phyloP scores from a whole-genome alignment of 2,113 vertebrate genomes.

The Furnarius figulus region DNA sequence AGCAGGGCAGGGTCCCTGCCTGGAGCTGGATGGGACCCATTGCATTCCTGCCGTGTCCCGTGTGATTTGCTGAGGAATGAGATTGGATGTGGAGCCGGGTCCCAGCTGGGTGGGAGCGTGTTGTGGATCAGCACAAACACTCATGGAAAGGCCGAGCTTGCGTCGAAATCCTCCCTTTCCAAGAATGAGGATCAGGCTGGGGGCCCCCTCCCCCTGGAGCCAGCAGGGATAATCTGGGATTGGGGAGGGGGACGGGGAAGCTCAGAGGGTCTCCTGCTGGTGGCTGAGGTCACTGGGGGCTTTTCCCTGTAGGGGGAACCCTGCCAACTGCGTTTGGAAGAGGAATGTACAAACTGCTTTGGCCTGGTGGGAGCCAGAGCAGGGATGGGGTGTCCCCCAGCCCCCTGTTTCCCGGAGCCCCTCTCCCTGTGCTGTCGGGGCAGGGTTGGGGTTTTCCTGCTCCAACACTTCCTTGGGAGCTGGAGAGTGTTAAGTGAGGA shows the following conservation, averaged over 20 bases:
- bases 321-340: rapidly evolving
- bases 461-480: rapidly evolving
- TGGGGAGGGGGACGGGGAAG: background rate
- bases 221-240: background rate
- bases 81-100: background rate
- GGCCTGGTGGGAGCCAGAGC: background rate
- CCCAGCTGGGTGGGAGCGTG: conserved; percentile 53
- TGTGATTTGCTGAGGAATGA: background rate
- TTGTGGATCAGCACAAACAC: background rate
- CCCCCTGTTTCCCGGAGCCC: background rate
- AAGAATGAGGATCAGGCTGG: background rate
- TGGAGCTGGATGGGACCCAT: background rate
- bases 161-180: background rate
- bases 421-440: rapidly evolving
- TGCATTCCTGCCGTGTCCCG: background rate
- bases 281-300: rapidly evolving
- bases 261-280: background rate
- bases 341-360: rapidly evolving
- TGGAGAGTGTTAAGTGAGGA: background rate
- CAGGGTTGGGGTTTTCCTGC: rapidly evolving
- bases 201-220: background rate
- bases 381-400: background rate
- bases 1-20: background rate
- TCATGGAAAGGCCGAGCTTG: background rate
- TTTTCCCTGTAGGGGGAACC: background rate